Evolutionary conservation across 2,888 invertebrate species (phyloP), one percentile per base, ranked within the genome.

Genomic region (Cyaniris semiargus): DNA sequence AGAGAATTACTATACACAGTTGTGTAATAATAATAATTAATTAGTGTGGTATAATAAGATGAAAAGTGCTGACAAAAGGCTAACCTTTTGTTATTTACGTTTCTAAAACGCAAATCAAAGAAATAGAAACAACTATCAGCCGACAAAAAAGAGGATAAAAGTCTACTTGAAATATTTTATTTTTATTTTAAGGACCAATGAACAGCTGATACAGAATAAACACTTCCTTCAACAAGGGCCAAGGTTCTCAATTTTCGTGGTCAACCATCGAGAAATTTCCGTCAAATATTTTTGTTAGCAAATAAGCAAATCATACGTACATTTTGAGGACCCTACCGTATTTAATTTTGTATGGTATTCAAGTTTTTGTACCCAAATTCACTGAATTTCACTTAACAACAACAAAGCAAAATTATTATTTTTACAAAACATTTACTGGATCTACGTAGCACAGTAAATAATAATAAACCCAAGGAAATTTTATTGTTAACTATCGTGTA

Each of bases 241-340:
- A n/a, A 79, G 79, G 82, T 84, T 79, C 78, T 70, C 13, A 84
- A 81, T 81, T 78, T 84, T 75, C 21, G 84, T 81, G 56, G 79
- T 79, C 38, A 1, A 34, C 79, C 79, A 77, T 76, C 76, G 82
- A 82, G 82, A 81, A 80, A 82, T 81, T 83, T 82, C 80, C 82
- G 83, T 82, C 82, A 81, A 84, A 85, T 85, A 84, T 86, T 87
- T 87, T 85, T 84, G 83, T 84, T 83, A 82, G 84, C 83, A 85
- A 87, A 86, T 87, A 86, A 85, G 84, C 83, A 84, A 86, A 84
- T 82, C 80, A 81, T 81, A 80, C 76, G 79, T 79, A 79, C 79
- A 80, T 83, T 83, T 81, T 82, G 80, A 79, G 77, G 21, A 53
- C 74, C 78, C 77, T 71, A 79, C 80, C 82, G 81, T 82, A 81